phyloP scores from a whole-genome alignment of 2,113 vertebrate species.

The Neolamprologus kungweensis region DNA sequence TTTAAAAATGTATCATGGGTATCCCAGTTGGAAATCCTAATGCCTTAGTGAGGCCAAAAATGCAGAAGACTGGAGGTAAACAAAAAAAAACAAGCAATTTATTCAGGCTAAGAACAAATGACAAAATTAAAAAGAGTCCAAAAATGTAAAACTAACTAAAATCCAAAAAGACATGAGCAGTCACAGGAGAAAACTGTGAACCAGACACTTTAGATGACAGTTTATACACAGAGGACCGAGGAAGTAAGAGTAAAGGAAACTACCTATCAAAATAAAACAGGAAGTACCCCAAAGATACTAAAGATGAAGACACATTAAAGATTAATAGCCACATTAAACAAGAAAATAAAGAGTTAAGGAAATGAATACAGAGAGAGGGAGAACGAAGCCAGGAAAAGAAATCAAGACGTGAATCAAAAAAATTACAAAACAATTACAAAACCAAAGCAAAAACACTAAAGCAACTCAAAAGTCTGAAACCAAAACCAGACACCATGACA shows the following conservation, averaged over 20 bases:
- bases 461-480: background rate
- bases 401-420: background rate
- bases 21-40: background rate
- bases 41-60: background rate
- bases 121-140: background rate
- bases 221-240: background rate
- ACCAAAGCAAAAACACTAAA: background rate
- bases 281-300: background rate
- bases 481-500: accelerated
- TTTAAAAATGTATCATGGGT: background rate
- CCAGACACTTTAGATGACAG: background rate
- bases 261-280: background rate
- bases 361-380: background rate
- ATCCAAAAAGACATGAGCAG: background rate
- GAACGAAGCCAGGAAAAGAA: accelerated
- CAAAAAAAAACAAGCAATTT: background rate
- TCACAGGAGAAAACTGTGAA: background rate
- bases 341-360: background rate
- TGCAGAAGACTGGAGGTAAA: background rate
- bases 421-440: background rate
- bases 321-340: background rate
- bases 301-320: background rate
- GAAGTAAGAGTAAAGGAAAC: background rate
- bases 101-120: background rate
- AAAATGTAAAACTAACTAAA: background rate